A percentile compares a stretch with the other conserved stretches of the same genome.
Conservation (phyloP, 2,113 vertebrate species). For the Strix uralensis region DNA sequence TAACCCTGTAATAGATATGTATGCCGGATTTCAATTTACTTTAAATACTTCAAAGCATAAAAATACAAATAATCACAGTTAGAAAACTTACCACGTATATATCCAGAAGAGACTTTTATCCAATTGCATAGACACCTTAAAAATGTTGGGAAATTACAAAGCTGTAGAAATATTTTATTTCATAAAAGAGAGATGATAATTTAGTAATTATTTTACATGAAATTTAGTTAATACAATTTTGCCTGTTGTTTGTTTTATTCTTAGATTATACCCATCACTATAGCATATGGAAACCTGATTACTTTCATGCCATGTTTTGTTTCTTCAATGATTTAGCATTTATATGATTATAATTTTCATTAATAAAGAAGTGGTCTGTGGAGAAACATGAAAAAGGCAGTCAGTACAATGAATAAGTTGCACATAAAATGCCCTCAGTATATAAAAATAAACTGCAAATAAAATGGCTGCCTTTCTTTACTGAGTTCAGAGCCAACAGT, state of each 20-base stretch:
- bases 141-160: not conserved
- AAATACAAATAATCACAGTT: not conserved
- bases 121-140: not conserved
- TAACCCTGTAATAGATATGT: not conserved
- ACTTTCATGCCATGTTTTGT: not conserved
- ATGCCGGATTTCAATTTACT: not conserved
- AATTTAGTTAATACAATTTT: not conserved
- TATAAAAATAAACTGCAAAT: not conserved
- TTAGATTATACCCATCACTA: not conserved
- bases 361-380: not conserved
- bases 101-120: not conserved
- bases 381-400: not conserved
- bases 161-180: not conserved
- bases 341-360: not conserved
- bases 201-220: not conserved
- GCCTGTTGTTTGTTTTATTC: not conserved
- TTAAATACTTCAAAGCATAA: not conserved
- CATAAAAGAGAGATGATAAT: not conserved
- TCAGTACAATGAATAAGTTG: not conserved
- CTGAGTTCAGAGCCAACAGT: not conserved
- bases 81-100: not conserved
- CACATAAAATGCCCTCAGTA: not conserved
- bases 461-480: not conserved
- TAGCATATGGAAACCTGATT: not conserved
- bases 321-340: not conserved